Base-by-base conservation (phyloP, 2,797 vertebrate genomes). In the Karalla daura region DNA sequence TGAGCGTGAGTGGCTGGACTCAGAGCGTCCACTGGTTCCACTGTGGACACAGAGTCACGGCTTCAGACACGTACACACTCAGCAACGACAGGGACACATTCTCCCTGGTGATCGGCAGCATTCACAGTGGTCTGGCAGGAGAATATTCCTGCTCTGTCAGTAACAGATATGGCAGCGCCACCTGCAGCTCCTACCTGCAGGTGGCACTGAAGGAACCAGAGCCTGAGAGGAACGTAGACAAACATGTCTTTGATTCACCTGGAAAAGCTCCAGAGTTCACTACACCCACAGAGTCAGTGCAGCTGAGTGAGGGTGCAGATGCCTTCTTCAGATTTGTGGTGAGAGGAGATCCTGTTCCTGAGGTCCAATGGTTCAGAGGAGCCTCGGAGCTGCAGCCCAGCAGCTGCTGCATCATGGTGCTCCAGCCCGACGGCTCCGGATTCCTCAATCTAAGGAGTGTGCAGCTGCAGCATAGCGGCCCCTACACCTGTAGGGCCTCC, bases 1-100 rank as follows among this genome's bases (percentile, higher is more conserved):
- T 97, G 35, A 90, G 81, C 23, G 92, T 95, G 56, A 90, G 63
- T n/a, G 95, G 94, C 97, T 4, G 89, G 91, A 24, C 95, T 96
- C 58, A 74, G n/a, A n/a, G 88, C 39, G 86, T 96, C 66, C 92
- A 94, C 40, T 98, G 96, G 96, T 93, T 94, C 85, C 95, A 96
- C 83, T 95, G 96, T 4, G 89, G 88, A 6, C 59, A 54, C 7
- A 62, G 72, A n/a, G 74, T 99, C 74, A 90, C 52, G 0, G 66
- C 90, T 14, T 95, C 94, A 0, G 72, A 78, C 0, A 63, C 89
- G 54, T 95, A 92, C 71, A 91, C 85, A 0, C 90, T 96, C 67
- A 63, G 94, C 52, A 93, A 95, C 35, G 89, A 96, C 35, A 88
- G 64, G 28, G 92, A 93, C 15, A 91, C 95, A 67, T 92, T 95